These are phyloP conservation scores for Thoracochromis brauschi DNA, from an alignment of 2,113 vertebrate species.

Conservation along the genomic window DNA sequence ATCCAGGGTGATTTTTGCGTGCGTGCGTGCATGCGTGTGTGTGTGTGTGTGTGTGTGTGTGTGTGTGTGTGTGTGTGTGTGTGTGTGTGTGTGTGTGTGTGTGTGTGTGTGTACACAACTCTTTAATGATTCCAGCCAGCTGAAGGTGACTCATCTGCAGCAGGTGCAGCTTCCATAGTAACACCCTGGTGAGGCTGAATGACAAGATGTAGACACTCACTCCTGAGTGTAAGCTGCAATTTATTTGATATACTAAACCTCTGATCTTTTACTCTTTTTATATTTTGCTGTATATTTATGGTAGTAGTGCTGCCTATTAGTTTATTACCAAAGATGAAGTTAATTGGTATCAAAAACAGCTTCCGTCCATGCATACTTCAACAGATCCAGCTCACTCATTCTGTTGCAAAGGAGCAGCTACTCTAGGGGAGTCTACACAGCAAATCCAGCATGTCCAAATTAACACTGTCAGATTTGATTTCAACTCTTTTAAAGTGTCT, in stretches of 20 bases:
- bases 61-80: neutral
- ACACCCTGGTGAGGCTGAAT: neutral
- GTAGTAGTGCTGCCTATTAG: neutral
- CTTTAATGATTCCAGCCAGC: neutral
- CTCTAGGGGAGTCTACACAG: neutral
- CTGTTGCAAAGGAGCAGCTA: neutral
- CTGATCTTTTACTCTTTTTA: neutral
- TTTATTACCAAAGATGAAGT: neutral
- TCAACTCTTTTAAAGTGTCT: neutral
- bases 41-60: neutral
- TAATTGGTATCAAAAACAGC: neutral
- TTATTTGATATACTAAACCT: neutral
- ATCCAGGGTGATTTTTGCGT: neutral
- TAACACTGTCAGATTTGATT: too few relatives aligned
- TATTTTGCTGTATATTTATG: neutral
- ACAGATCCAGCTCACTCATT: neutral
- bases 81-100: neutral
- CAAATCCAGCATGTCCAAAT: neutral
- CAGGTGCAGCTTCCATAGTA: neutral
- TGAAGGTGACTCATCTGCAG: constrained; percentile 30
- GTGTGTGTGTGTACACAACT: neutral
- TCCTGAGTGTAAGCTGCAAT: neutral
- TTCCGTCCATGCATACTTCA: neutral
- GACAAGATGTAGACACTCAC: neutral
- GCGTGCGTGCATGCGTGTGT: neutral